Evolutionary conservation across 2,888 invertebrate species (phyloP).

Genomic region (Eueremaeus valkanovi): DNA sequence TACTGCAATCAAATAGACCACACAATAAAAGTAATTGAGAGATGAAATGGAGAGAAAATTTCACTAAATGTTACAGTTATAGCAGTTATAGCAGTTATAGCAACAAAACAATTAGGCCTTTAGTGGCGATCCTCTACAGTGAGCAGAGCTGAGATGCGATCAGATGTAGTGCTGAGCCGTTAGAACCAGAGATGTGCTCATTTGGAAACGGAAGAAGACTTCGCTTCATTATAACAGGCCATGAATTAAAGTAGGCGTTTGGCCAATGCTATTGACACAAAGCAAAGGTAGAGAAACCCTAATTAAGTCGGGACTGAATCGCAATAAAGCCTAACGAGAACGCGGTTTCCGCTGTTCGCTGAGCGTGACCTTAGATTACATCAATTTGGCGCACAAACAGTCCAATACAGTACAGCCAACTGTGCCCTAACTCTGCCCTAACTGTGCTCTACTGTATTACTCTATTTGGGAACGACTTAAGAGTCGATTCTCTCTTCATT

Average conservation of each 20-base stretch:
- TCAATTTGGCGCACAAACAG: constrained; percentile 11
- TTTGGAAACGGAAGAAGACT: constrained; percentile 19
- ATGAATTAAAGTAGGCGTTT: constrained; percentile 25
- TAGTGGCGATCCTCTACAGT: too few species aligned
- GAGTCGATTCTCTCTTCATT: not conserved
- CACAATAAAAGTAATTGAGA: constrained; percentile 28
- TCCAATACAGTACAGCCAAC: too few species aligned
- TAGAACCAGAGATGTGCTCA: constrained; percentile 8
- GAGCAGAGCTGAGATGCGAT: too few species aligned
- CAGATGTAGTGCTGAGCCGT: not conserved
- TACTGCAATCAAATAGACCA: constrained; percentile 7
- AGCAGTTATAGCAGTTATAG: not conserved
- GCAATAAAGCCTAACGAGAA: constrained; percentile 17
- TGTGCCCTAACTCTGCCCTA: not conserved
- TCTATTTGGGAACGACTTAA: not conserved
- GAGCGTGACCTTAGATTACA: constrained; percentile 26
- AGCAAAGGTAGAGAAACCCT: constrained; percentile 16
- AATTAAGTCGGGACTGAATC: constrained; percentile 10
- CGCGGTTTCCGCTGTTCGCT: not conserved
- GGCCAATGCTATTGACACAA: constrained; percentile 18
- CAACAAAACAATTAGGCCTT: constrained; percentile 18
- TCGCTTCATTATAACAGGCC: constrained; percentile 10
- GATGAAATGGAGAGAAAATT: constrained; percentile 7
- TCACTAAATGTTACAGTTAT: constrained; percentile 23
- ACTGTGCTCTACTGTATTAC: too few species aligned